phyloP scores from a whole-genome alignment of 2,888 invertebrate genomes.

The Idaea dimidiata region DNA sequence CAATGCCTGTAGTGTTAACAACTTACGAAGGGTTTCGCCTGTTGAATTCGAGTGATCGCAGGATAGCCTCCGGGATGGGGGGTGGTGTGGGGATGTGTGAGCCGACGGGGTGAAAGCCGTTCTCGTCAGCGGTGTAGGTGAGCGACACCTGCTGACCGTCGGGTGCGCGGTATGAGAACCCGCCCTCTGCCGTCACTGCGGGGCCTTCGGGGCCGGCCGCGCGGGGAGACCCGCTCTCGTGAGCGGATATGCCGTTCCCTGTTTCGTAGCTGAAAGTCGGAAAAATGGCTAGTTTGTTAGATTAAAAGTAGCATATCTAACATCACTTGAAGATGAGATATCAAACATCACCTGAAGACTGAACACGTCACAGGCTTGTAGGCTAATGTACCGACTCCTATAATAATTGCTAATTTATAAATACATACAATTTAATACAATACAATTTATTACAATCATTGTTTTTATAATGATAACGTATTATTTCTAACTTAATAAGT shows the following conservation, averaged over 20 bases:
- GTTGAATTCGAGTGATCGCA: constrained; percentile 66
- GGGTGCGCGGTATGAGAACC: constrained; percentile 83
- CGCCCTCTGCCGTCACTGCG: constrained; percentile 81
- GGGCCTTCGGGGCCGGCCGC: constrained; percentile 70
- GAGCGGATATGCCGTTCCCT: constrained; percentile 81
- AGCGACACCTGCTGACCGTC: constrained; percentile 82
- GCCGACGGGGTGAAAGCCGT: constrained; percentile 83
- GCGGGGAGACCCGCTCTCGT: constrained; percentile 78
- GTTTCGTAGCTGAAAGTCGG: constrained; percentile 74
- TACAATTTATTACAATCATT: no score
- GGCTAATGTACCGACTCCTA: no score
- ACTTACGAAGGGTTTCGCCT: constrained; percentile 61
- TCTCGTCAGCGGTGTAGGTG: constrained; percentile 85
- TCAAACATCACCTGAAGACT: no score
- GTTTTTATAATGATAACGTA: no score
- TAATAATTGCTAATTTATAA: no score
- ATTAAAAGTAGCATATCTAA: background rate
- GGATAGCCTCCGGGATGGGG: constrained; percentile 78
- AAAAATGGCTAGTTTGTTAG: background rate
- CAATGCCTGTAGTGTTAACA: background rate
- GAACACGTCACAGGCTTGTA: no score
- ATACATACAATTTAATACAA: no score
- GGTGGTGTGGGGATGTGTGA: constrained; percentile 81
- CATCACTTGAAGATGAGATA: no score
- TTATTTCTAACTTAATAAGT: no score